A percentile compares a stretch with the other conserved stretches of the same genome.
Conservation (phyloP, 2,797 vertebrate genomes). For the Phrynocephalus vlangalii region DNA sequence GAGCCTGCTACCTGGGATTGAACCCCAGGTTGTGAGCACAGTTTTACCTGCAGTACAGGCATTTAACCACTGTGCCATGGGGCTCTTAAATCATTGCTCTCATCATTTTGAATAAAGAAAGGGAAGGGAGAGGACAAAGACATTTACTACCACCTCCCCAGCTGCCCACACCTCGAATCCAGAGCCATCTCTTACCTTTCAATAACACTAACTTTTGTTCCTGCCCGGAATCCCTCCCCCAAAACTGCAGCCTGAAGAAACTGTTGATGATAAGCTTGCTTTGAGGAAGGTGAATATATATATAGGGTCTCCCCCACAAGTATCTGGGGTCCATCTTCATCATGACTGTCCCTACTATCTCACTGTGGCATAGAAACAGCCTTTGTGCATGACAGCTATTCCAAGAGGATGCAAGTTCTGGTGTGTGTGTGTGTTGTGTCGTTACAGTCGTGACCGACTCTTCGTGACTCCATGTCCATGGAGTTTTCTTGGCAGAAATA, state of each 20-base stretch:
- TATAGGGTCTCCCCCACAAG: neutral
- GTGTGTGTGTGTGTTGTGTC: too few species aligned
- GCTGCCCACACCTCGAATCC: neutral
- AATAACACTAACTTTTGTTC: too few species aligned
- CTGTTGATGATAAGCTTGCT: neutral
- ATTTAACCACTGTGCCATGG: too few species aligned
- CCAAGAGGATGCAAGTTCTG: neutral
- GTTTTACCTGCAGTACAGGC: too few species aligned
- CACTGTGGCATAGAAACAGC: neutral
- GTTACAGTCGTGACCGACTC: too few species aligned
- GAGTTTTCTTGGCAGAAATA: too few species aligned
- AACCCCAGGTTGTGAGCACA: too few species aligned
- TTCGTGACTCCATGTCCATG: too few species aligned
- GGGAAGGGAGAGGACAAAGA: neutral
- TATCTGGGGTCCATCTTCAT: neutral
- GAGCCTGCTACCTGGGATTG: too few species aligned
- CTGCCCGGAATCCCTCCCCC: too few species aligned
- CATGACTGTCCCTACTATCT: neutral
- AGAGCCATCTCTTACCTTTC: neutral
- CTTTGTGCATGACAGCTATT: neutral
- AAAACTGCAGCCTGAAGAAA: neutral
- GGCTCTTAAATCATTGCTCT: neutral
- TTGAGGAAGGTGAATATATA: neutral
- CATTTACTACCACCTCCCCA: neutral
- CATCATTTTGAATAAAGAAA: neutral